Percentiles rank a stretch among this genome's conserved stretches.
Conservation (phyloP, 1,140 invertebrate genomes). For the Rhyzopertha dominica region DNA sequence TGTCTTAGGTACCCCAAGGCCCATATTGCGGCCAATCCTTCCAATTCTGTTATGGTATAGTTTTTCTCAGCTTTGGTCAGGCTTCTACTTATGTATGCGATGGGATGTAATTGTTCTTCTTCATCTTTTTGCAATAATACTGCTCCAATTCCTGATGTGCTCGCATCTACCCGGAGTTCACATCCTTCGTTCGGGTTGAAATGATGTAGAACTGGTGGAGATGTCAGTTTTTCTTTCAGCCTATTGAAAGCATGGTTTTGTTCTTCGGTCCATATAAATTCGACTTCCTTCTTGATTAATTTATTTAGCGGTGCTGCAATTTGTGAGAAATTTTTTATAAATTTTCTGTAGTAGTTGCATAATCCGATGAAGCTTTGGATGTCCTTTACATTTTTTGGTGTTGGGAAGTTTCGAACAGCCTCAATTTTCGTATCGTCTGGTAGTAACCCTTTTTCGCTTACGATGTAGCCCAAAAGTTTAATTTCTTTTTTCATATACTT, state of each 20-base stretch:
- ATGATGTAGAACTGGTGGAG: slow-evolving; percentile 22
- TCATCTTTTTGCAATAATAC: slow-evolving; percentile 20
- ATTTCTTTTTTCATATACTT: background rate
- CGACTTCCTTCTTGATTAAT: slow-evolving; percentile 13
- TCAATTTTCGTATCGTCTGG: slow-evolving; percentile 1
- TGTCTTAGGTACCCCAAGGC: slow-evolving; percentile 32
- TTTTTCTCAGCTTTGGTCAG: slow-evolving; percentile 42
- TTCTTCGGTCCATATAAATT: slow-evolving; percentile 9
- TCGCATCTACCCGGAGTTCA: slow-evolving; percentile 23
- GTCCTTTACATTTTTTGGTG: slow-evolving; percentile 6
- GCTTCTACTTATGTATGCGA: slow-evolving; percentile 34
- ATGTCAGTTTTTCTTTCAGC: slow-evolving; percentile 16
- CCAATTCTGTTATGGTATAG: slow-evolving; percentile 43
- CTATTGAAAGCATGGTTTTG: slow-evolving; percentile 16
- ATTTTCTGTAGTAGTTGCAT: slow-evolving; percentile 19
- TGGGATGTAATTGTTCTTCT: slow-evolving; percentile 13
- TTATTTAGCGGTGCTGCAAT: slow-evolving; percentile 12
- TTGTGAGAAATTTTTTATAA: slow-evolving; percentile 17
- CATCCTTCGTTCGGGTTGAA: slow-evolving; percentile 17
- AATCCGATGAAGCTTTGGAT: slow-evolving; percentile 13
- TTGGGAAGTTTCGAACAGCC: slow-evolving; percentile 5
- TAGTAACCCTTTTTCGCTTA: background rate
- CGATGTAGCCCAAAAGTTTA: slow-evolving; percentile 7
- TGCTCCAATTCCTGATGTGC: slow-evolving; percentile 15
- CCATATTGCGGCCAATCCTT: slow-evolving; percentile 45